Evolutionary conservation across 2,113 vertebrate genomes (phyloP), one percentile per base, ranked within the genome.

Genomic region (Podiceps cristatus): DNA sequence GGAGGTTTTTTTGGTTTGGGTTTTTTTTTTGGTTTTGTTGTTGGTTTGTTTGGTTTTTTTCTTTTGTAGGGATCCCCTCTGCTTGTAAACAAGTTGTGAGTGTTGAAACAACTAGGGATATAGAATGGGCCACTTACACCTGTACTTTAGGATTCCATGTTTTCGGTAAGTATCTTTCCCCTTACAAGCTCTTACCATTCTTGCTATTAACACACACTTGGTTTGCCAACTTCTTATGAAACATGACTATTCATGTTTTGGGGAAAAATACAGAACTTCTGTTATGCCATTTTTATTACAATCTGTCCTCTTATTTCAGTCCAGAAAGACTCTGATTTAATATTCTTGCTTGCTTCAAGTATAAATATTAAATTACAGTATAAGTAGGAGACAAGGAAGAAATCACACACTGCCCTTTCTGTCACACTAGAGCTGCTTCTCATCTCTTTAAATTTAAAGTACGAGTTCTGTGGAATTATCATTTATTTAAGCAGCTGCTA

Each of bases 51-150:
- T 37, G 37, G 9, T 37, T 37, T 20, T 6, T 73, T 75, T 35
- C 55, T 90, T 94, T 78, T 84, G 11, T 92, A 99, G 99, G 99
- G 99, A 98, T 99, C 77, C 99, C 99, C 5, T 99, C 99, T 62
- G 99, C 99, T 79, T 99, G 99, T 96, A 99, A 99, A 90, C 99
- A 99, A 98, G 99, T 99, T 1, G 99, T 99, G 85, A 99, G 99
- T 52, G 99, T 99, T 96, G 99, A 99, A 97, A 99, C 99, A 68
- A 99, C 99, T 9, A 98, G 99, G 86, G 99, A 99, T 97, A 98
- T 99, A 10, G 98, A 99, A 31, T 99, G 99, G 99, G 98, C 98
- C 62, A 99, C 99, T 5, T 98, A 98, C 87, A 99, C 99, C 89
- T 99, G 99, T 98, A 98, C 99, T 44, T 97, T 99, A 97, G 99